Evolutionary conservation across 2,888 invertebrate genomes (phyloP).

Genomic region (Sicus ferrugineus): DNA sequence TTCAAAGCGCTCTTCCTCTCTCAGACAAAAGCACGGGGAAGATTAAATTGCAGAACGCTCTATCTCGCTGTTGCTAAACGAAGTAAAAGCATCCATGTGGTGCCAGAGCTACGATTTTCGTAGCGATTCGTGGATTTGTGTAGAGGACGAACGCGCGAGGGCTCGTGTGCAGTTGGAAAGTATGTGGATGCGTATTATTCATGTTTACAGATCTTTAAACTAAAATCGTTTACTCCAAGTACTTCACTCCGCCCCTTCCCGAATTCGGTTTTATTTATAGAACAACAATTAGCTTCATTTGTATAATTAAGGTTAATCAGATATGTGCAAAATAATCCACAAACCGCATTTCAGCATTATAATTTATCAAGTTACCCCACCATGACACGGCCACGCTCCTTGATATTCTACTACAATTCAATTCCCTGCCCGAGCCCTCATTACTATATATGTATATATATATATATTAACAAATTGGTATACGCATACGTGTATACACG

Average conservation of each 20-base stretch:
- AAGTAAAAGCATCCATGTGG: background rate
- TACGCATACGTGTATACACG: slow-evolving; percentile 18
- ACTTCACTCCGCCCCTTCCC: slow-evolving; percentile 18
- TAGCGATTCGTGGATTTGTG: slow-evolving; percentile 12
- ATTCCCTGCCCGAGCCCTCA: slow-evolving; percentile 47
- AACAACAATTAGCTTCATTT: slow-evolving; percentile 20
- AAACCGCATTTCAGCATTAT: slow-evolving; percentile 23
- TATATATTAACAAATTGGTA: slow-evolving; percentile 35
- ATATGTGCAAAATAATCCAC: slow-evolving; percentile 25
- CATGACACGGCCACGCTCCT: slow-evolving; percentile 23
- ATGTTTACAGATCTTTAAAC: slow-evolving; percentile 30
- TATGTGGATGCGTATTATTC: slow-evolving; percentile 39
- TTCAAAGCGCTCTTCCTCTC: slow-evolving; percentile 2
- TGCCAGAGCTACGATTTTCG: slow-evolving; percentile 7
- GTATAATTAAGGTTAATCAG: slow-evolving; percentile 8
- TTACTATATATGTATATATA: slow-evolving; percentile 37
- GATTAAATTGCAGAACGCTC: slow-evolving; percentile 20
- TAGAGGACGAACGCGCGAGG: slow-evolving; percentile 39
- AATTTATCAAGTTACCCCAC: slow-evolving; percentile 24
- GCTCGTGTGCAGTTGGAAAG: slow-evolving; percentile 49
- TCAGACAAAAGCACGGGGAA: slow-evolving; percentile 11
- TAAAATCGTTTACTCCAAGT: slow-evolving; percentile 13
- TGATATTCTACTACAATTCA: slow-evolving; percentile 29
- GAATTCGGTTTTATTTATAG: slow-evolving; percentile 28
- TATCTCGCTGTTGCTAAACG: background rate